These are phyloP conservation scores for Copidosoma floridanum DNA, from an alignment of 1,140 invertebrate species.

Conservation along the genomic window DNA sequence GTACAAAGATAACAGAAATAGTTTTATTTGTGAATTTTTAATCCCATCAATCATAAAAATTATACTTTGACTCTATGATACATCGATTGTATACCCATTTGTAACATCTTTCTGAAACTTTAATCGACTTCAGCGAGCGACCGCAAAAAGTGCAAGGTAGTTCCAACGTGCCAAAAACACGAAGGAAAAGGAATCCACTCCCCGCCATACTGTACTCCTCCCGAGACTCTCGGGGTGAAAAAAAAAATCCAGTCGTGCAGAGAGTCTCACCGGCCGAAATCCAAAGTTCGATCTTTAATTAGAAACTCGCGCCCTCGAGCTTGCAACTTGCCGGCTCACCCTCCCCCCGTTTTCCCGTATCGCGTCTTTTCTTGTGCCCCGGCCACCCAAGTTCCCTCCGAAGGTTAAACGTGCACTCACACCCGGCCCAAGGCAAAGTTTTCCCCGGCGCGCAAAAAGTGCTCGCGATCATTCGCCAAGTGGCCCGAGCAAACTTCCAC, in stretches of 20 bases:
- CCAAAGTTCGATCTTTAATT: slow-evolving; percentile 54
- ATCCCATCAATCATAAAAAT: too few species aligned
- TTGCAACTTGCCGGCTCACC: slow-evolving; percentile 27
- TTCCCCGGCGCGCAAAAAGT: slow-evolving; percentile 17
- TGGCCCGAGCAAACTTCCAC: neutral
- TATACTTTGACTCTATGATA: too few species aligned
- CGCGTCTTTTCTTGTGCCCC: slow-evolving; percentile 29
- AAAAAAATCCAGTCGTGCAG: neutral
- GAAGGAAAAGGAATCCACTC: too few species aligned
- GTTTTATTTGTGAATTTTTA: too few species aligned
- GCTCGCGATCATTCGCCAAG: neutral
- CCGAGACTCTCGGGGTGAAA: neutral
- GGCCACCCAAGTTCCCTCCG: slow-evolving; percentile 44
- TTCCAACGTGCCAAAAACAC: too few species aligned
- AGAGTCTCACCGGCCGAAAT: slow-evolving; percentile 36
- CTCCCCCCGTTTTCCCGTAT: too few species aligned
- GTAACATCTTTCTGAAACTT: too few species aligned
- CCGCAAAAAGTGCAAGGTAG: too few species aligned
- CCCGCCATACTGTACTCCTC: too few species aligned
- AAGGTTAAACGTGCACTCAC: slow-evolving; percentile 33
- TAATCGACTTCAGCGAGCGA: too few species aligned
- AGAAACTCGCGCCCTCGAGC: slow-evolving; percentile 42
- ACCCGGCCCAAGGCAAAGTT: slow-evolving; percentile 29
- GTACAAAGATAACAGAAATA: too few species aligned
- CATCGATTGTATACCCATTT: too few species aligned